Conservation (phyloP, 2,797 vertebrate species). For the Spatula versicolor region DNA sequence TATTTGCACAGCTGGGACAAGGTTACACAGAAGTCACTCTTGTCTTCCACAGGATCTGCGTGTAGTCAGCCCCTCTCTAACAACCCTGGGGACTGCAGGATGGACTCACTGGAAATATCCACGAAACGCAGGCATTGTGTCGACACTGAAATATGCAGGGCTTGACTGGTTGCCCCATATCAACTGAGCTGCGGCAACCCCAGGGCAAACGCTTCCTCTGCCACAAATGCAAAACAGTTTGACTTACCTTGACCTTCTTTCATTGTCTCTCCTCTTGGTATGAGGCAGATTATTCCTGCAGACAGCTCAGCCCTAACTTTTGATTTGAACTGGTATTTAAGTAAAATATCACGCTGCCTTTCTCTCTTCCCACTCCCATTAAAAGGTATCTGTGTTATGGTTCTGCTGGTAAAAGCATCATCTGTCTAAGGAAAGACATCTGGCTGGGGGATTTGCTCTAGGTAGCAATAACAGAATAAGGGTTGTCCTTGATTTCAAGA, state of each 20-base stretch:
- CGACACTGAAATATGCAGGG: neutral
- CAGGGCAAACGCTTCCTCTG: fast-evolving
- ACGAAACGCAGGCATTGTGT: neutral
- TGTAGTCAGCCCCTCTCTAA: neutral
- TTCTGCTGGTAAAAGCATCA: neutral
- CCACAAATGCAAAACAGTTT: neutral
- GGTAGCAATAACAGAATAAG: neutral
- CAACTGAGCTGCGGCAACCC: neutral
- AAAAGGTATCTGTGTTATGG: neutral
- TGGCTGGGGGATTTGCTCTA: neutral
- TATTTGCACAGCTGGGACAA: neutral
- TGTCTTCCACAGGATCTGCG: neutral
- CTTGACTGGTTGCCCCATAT: neutral
- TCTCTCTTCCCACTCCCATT: neutral
- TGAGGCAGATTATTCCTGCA: neutral
- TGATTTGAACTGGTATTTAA: neutral
- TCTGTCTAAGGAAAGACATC: neutral
- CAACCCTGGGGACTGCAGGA: neutral
- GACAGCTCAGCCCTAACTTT: neutral
- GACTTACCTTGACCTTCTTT: neutral
- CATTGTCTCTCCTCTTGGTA: neutral
- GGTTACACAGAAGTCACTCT: neutral
- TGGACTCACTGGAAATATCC: neutral
- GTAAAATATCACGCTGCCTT: neutral
- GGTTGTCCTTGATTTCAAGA: neutral